Conservation (phyloP, 2,888 invertebrate genomes). For the Orchestes rusci region DNA sequence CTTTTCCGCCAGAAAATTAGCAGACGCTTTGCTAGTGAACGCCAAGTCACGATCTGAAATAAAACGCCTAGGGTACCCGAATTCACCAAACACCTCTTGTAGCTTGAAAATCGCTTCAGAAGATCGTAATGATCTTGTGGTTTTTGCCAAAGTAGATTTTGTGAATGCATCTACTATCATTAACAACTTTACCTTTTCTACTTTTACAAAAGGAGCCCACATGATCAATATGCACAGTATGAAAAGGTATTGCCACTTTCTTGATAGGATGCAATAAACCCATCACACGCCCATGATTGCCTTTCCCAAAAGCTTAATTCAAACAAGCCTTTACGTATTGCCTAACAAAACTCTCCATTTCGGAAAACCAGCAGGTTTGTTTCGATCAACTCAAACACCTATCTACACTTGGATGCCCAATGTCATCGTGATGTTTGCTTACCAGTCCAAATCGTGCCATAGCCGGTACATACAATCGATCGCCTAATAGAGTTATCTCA, state of each 20-base stretch:
- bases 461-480: conserved; percentile 12
- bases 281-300: conserved; percentile 20
- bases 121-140: conserved; percentile 1
- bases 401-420: conserved; percentile 7
- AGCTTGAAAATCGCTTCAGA: conserved; percentile 4
- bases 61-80: conserved; percentile 8
- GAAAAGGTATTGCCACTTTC: conserved; percentile 8
- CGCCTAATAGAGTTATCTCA: conserved; percentile 10
- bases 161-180: too few relatives aligned
- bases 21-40: conserved; percentile 13
- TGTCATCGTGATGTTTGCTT: conserved; percentile 4
- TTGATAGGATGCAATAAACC: conserved; percentile 10
- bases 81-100: conserved; percentile 7
- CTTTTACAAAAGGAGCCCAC: too few relatives aligned
- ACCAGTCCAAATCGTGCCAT: conserved; percentile 13
- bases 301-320: conserved; percentile 33
- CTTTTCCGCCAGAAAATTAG: too few relatives aligned
- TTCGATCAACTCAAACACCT: conserved; percentile 6
- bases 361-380: conserved; percentile 15
- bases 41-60: conserved; percentile 12
- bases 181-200: conserved; percentile 13
- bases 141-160: conserved; percentile 8
- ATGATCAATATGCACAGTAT: too few relatives aligned
- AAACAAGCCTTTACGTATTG: conserved; percentile 27
- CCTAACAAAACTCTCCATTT: conserved; percentile 16